Evolutionary conservation across 2,888 invertebrate genomes (phyloP), one percentile per base, ranked within the genome.

Genomic region (Stegophylla sp.): DNA sequence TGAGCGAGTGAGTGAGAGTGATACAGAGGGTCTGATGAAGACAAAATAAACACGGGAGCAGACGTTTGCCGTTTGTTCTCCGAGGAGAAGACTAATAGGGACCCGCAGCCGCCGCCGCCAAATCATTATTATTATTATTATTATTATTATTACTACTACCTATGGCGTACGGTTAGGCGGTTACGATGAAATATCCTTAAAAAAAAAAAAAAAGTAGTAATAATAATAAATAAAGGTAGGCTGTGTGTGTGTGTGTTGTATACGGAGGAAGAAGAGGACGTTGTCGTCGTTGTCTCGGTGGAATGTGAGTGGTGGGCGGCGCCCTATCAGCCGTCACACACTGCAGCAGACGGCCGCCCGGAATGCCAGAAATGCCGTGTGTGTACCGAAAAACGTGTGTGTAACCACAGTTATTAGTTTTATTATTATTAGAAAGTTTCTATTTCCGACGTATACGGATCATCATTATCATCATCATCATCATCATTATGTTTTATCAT

Each of bases 281-380:
- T 53, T 43, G 59, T 26, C 64, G 75, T 56, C 56, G 72, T 56
- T 59, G 79, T 82, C 71, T 53, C 77, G 69, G 61, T 43, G 75
- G 77, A 64, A 71, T 71, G 75, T 45, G 67, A 69, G 77, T 77
- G 76, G 75, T 82, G 77, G 79, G 75, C 82, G 71, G 82, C 74
- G 76, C 81, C 75, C 63, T 59, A 63, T 48, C 51, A 48, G 45
- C 82, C 53, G 61, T 69, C 41, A 61, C 71, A 26, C 79, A 61
- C 72, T 20, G 63, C 79, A 64, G 64, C 61, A 26, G 82, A 61
- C 72, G 34, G 63, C 79, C 72, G 64, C 61, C 69, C 69, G 71
- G 76, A 64, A 66, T 71, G 73, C 41, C 56, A 79, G 71, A 72
- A 72, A 75, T 73, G 77, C 74, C 75, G 75, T 45, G 56, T 26